Percentiles rank a stretch among this genome's conserved stretches.
Conservation (phyloP, 2,113 vertebrate species). For the Oncorhynchus mykiss region DNA sequence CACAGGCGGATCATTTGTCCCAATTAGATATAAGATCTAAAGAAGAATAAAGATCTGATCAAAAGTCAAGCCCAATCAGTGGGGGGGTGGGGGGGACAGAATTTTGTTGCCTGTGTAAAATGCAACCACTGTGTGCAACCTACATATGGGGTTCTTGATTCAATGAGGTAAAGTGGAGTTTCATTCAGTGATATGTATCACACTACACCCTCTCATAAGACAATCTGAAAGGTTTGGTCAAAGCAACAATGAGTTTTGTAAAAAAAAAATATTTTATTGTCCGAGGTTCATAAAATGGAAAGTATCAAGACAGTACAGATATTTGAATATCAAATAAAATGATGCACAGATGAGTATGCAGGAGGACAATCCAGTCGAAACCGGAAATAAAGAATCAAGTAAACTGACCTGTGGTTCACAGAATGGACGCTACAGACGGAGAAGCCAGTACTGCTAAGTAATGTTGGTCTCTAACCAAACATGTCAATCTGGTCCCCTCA, state of each 20-base stretch:
- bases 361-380: slow-evolving; percentile 39
- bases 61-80: too few relatives aligned
- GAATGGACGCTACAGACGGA: slow-evolving; percentile 24
- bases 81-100: too few relatives aligned
- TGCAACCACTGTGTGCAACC: too few relatives aligned
- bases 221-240: too few relatives aligned
- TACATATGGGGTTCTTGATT: too few relatives aligned
- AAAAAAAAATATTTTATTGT: slow-evolving; percentile 68
- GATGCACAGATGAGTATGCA: slow-evolving; percentile 62
- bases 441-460: slow-evolving; percentile 20
- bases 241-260: slow-evolving; percentile 20
- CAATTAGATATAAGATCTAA: too few relatives aligned
- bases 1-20: too few relatives aligned
- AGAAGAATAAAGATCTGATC: too few relatives aligned
- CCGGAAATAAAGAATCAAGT: slow-evolving; percentile 37
- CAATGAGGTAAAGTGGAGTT: too few relatives aligned
- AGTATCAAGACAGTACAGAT: slow-evolving; percentile 69
- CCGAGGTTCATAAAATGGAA: slow-evolving; percentile 43
- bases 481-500: slow-evolving; percentile 19
- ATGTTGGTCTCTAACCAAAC: slow-evolving; percentile 32
- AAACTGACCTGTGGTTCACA: slow-evolving; percentile 18
- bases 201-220: too few relatives aligned
- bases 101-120: too few relatives aligned
- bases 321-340: slow-evolving; percentile 81
- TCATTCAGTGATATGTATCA: too few relatives aligned